A percentile compares a stretch with the other conserved stretches of the same genome.
phyloP scores from a whole-genome alignment of 2,888 invertebrate species.

The Thalpophila matura region DNA sequence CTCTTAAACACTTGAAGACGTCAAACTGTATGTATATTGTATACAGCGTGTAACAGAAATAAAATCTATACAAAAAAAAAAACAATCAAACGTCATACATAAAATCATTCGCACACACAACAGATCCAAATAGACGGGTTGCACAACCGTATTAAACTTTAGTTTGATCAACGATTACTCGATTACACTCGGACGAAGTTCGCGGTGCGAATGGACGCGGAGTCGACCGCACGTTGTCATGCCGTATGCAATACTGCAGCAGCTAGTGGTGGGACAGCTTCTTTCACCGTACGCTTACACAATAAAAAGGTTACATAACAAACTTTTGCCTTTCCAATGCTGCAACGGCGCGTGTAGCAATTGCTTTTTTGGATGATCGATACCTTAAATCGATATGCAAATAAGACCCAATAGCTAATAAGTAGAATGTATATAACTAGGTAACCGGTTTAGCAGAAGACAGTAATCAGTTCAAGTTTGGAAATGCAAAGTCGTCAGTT shows the following conservation, averaged over 20 bases:
- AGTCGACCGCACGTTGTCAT: constrained; percentile 74
- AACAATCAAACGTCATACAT: constrained; percentile 53
- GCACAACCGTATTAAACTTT: constrained; percentile 61
- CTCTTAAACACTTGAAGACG: constrained; percentile 37
- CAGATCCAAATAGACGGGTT: constrained; percentile 46
- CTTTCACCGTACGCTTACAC: constrained; percentile 86
- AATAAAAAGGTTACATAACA: constrained; percentile 82
- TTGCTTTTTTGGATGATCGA: constrained; percentile 68
- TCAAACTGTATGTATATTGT: constrained; percentile 11
- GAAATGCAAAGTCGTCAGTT: constrained; percentile 11
- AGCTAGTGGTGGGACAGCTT: constrained; percentile 72
- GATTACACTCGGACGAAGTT: constrained; percentile 51
- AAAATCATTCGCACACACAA: constrained; percentile 58
- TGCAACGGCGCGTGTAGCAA: constrained; percentile 76
- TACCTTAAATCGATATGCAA: constrained; percentile 50
- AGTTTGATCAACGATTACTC: constrained; percentile 44
- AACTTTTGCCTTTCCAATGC: constrained; percentile 85
- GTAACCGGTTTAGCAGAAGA: constrained; percentile 49
- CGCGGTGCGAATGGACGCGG: constrained; percentile 61
- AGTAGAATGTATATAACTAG: constrained; percentile 35
- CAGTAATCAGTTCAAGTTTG: constrained; percentile 50
- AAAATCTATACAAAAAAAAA: constrained; percentile 31
- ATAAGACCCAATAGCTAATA: constrained; percentile 31
- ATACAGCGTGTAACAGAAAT: constrained; percentile 25
- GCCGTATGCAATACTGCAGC: constrained; percentile 82